Conservation (phyloP, 2,797 vertebrate genomes). For the Spinus pinus region DNA sequence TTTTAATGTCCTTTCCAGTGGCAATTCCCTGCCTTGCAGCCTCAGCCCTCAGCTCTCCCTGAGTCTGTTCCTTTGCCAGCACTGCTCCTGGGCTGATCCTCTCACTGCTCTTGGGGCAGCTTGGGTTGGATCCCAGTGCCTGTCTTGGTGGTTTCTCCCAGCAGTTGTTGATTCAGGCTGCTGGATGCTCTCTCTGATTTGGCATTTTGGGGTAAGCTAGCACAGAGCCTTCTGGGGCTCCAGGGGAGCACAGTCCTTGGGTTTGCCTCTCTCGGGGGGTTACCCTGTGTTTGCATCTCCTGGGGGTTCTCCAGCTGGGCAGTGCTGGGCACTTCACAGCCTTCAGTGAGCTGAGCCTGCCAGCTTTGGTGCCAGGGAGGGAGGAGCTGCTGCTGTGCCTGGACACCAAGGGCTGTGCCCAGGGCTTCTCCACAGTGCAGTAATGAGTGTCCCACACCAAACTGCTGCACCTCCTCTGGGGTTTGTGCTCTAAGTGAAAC, state of each 20-base stretch:
- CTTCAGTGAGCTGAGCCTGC: not conserved
- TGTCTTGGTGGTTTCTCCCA: not conserved
- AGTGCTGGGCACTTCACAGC: not conserved
- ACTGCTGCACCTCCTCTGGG: rapidly evolving
- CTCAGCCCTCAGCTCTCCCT: not conserved
- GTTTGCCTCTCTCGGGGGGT: not conserved
- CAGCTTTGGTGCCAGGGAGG: rapidly evolving
- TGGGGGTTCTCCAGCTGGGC: not conserved
- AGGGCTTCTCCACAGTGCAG: not conserved
- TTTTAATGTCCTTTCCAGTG: not conserved
- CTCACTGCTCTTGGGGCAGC: not conserved
- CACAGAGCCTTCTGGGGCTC: not conserved
- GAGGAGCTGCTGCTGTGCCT: rapidly evolving
- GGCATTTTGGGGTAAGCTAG: not conserved
- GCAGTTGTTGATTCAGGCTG: not conserved
- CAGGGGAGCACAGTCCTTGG: not conserved
- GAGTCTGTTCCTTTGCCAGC: not conserved
- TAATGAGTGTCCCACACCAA: not conserved
- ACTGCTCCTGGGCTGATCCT: not conserved
- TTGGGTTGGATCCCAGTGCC: not conserved
- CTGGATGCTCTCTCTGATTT: not conserved
- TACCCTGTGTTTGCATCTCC: not conserved
- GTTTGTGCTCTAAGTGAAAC: not conserved
- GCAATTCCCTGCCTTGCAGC: rapidly evolving
- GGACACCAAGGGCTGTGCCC: not conserved